phyloP scores from a whole-genome alignment of 2,888 invertebrate genomes.

The Stenodema calcarata region DNA sequence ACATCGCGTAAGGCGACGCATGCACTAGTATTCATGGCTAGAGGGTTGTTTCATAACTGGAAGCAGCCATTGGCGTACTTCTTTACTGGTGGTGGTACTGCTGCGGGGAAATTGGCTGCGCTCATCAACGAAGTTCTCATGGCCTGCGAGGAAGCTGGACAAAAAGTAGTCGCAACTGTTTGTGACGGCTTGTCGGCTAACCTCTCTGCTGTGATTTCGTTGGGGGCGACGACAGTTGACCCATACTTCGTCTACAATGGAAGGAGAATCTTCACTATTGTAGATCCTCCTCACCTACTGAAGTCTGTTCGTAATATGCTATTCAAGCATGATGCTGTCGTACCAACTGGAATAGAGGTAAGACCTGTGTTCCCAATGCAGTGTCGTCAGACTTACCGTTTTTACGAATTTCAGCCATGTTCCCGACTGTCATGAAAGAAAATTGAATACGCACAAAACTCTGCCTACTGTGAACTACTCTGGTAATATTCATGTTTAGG shows the following conservation, averaged over 20 bases:
- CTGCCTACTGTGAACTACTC: too few relatives aligned
- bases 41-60: neutral
- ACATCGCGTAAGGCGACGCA: neutral
- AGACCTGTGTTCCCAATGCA: too few relatives aligned
- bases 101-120: neutral
- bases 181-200: slow-evolving; percentile 44
- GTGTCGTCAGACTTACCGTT: too few relatives aligned
- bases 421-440: too few relatives aligned
- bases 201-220: slow-evolving; percentile 17
- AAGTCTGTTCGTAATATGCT: slow-evolving; percentile 43
- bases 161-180: slow-evolving; percentile 42
- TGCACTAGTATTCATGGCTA: slow-evolving; percentile 12
- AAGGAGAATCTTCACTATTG: slow-evolving; percentile 25
- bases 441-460: too few relatives aligned
- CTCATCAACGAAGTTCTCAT: slow-evolving; percentile 27
- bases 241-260: neutral
- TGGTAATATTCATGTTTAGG: too few relatives aligned
- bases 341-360: neutral
- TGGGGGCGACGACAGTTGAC: neutral
- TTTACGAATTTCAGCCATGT: too few relatives aligned
- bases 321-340: neutral
- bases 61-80: slow-evolving; percentile 5
- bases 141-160: slow-evolving; percentile 9
- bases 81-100: neutral
- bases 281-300: slow-evolving; percentile 42